A percentile compares a stretch with the other conserved stretches of the same genome.
Conservation (phyloP, 2,797 vertebrate genomes). For the Diplodus sargus region DNA sequence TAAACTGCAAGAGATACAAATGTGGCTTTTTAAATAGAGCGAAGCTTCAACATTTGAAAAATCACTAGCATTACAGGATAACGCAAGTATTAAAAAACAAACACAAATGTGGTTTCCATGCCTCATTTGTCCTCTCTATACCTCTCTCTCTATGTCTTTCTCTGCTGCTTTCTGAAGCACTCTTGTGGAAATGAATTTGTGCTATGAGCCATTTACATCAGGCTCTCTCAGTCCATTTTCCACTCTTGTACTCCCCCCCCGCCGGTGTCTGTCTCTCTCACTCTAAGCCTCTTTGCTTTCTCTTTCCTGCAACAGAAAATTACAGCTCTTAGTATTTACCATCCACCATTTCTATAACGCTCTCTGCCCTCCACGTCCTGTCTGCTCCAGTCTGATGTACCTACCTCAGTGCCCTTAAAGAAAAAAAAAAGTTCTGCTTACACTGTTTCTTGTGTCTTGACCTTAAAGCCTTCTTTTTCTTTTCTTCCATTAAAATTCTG, state of each 20-base stretch:
- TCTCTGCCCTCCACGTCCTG: not conserved
- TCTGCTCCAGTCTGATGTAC: not conserved
- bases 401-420: not conserved
- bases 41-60: constrained; percentile 18
- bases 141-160: constrained; percentile 28
- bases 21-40: not conserved
- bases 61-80: constrained; percentile 6
- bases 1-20: not conserved
- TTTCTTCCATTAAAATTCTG: not conserved
- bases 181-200: constrained; percentile 61
- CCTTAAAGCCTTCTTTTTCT: not conserved
- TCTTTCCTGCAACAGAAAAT: constrained; percentile 60
- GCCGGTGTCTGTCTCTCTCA: not conserved
- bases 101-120: constrained; percentile 13
- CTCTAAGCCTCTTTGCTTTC: constrained; percentile 32
- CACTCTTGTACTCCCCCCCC: constrained; percentile 36
- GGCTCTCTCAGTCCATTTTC: constrained; percentile 61
- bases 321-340: constrained; percentile 44
- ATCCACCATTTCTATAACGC: constrained; percentile 25
- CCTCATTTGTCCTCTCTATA: constrained; percentile 19
- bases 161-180: constrained; percentile 55
- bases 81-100: constrained; percentile 9
- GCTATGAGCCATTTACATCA: constrained; percentile 59
- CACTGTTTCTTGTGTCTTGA: not conserved
- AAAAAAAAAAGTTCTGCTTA: not conserved